Evolutionary conservation across 2,113 vertebrate species (phyloP), one percentile per base, ranked within the genome.

Genomic region (Cairina moschata): DNA sequence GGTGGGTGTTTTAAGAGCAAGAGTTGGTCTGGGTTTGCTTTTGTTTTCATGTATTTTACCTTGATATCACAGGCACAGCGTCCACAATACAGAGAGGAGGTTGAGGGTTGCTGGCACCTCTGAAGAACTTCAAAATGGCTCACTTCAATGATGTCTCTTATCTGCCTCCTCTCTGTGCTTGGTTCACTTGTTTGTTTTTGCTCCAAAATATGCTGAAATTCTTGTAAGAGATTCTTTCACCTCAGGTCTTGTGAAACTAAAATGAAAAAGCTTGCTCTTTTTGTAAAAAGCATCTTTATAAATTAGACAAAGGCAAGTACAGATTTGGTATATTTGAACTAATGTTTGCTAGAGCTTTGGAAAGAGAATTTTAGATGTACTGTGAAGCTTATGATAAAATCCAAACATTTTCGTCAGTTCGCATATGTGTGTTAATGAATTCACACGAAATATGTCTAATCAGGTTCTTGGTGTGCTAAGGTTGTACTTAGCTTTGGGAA

Each of bases 1-100:
- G 56, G 86, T 90, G 88, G 73, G 58, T 74, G 29, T 83, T 69
- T 42, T n/a, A 75, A 88, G 56, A 85, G 75, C 85, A 86, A 8
- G 59, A 40, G 42, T 22, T 59, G 17, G 65, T 46, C 72, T 67
- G 20, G 11, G 9, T 56, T 93, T 54, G 56, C 13, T 48, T 95
- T 60, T 48, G 25, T 40, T 75, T 58, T 31, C 2, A 13, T 62
- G 77, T 56, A 40, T 36, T 83, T 80, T 55, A n/a, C n/a, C 29
- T 52, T 68, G 32, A 7, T 8, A 11, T 91, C 66, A 23, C 40
- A 63, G 31, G 25, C 50, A 56, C 17, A 12, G 31, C n/a, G 26
- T 71, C 50, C 56, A 26, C 58, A 0, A 1, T 68, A 40, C 22
- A 29, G 32, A 80, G 67, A 77, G 52, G 60, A 83, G n/a, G 26